phyloP scores from a whole-genome alignment of 2,113 vertebrate genomes.

The Catharus fuscescens region DNA sequence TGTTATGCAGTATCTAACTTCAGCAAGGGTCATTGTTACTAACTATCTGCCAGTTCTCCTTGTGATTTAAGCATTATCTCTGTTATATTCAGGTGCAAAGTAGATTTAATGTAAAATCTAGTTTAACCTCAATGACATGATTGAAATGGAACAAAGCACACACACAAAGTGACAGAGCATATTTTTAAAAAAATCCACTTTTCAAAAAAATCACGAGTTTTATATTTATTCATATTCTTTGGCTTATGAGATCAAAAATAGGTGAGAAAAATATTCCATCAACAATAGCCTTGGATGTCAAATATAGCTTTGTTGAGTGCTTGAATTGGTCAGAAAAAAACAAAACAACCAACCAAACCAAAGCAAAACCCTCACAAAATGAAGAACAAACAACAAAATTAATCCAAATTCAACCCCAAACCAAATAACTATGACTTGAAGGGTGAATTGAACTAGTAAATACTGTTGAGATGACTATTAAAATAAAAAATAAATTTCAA shows the following conservation, averaged over 20 bases:
- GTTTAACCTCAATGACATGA: not conserved
- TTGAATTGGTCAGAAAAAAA: not conserved
- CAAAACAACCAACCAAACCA: accelerated
- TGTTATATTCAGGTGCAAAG: not conserved
- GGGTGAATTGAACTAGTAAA: not conserved
- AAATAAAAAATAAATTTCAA: not conserved
- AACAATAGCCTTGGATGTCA: not conserved
- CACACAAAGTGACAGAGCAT: not conserved
- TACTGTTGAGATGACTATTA: not conserved
- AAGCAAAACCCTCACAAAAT: not conserved
- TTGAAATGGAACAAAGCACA: not conserved
- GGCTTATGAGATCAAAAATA: not conserved
- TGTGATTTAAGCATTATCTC: not conserved
- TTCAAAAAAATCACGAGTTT: not conserved
- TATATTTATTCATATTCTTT: not conserved
- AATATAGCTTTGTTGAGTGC: not conserved
- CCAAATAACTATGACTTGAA: not conserved
- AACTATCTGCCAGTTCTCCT: not conserved
- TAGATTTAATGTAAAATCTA: not conserved
- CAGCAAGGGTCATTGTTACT: not conserved
- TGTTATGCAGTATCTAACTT: not conserved
- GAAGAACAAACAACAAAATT: not conserved
- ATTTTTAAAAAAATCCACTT: accelerated
- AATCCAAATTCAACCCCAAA: not conserved
- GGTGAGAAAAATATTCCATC: not conserved